Evolutionary conservation across 2,797 vertebrate species (phyloP), one percentile per base, ranked within the genome.

Genomic region (Toxotes lorentzi): DNA sequence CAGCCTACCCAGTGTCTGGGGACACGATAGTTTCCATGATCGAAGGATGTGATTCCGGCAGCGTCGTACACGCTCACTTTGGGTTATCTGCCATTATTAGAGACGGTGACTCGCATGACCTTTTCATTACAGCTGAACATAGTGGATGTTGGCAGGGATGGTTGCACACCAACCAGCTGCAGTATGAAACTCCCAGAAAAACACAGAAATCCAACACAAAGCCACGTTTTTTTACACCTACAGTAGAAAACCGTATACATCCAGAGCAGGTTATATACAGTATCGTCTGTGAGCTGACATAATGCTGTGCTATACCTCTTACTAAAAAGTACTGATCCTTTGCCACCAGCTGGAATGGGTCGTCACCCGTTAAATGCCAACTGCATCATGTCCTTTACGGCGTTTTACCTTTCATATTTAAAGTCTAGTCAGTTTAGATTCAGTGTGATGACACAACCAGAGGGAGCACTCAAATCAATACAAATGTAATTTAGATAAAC

Each of bases 401-500:
- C 48, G 1, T 78, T 87, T 88, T 84, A 87, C 87, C 82, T 88
- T 90, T 90, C 77, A 78, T 85, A 84, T 88, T 90, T 72, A 81
- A 84, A 84, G 69, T 82, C 63, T 72, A 71, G 58, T 73, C 74
- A 59, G 84, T 51, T 24, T 4, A 1, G 75, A 64, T 74, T 89
- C 48, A 51, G 76, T 32, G 61, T 27, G 74, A 72, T 83, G 80
- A 82, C 78, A 84, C 74, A 64, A 70, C 81, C 50, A 24, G 71
- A 70, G 82, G 73, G 59, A 70, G 75, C 35, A 12, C 19, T 41
- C 14, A 79, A 85, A 88, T 90, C 83, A 79, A 90, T 91, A 85
- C 43, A 81, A 92, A 90, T 88, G 75, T 78, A 35, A 91, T 93
- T 90, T 78, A 80, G 83, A 92, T 88, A 81, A 86, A 87, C 79